phyloP scores from a whole-genome alignment of 2,113 vertebrate genomes.

The Psilopogon haemacephalus region DNA sequence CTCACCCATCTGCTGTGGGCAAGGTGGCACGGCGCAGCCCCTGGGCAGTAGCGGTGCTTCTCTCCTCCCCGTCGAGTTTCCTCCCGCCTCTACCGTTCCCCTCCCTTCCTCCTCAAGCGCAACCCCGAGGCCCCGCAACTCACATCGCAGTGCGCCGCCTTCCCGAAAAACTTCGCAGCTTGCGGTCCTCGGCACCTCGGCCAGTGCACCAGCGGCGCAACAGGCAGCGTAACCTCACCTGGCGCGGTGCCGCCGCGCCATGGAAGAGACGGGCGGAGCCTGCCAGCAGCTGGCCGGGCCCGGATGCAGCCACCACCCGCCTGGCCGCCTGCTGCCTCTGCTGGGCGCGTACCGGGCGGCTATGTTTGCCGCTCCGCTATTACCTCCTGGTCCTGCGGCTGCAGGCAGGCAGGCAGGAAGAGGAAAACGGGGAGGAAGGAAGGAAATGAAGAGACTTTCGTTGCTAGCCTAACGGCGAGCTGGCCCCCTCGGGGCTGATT shows the following conservation, averaged over 20 bases:
- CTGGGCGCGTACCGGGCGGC: neutral
- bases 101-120: neutral
- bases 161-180: constrained; percentile 30
- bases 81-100: neutral
- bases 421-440: neutral
- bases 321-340: neutral
- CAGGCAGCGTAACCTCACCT: constrained; percentile 33
- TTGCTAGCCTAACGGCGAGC: neutral
- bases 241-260: constrained; percentile 3
- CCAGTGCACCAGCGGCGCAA: constrained; percentile 1
- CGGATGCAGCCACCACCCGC: neutral
- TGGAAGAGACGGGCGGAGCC: constrained; percentile 11
- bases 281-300: neutral
- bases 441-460: constrained; percentile 40
- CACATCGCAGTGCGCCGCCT: neutral
- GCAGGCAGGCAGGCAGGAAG: neutral
- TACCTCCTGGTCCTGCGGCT: constrained; percentile 17
- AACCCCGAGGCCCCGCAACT: neutral
- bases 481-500: neutral
- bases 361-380: neutral
- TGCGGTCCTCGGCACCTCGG: neutral
- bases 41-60: neutral
- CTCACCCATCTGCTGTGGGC: neutral
- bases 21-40: neutral
- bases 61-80: neutral